Conservation (phyloP, 2,888 invertebrate species). For the Octonoba sinensis region DNA sequence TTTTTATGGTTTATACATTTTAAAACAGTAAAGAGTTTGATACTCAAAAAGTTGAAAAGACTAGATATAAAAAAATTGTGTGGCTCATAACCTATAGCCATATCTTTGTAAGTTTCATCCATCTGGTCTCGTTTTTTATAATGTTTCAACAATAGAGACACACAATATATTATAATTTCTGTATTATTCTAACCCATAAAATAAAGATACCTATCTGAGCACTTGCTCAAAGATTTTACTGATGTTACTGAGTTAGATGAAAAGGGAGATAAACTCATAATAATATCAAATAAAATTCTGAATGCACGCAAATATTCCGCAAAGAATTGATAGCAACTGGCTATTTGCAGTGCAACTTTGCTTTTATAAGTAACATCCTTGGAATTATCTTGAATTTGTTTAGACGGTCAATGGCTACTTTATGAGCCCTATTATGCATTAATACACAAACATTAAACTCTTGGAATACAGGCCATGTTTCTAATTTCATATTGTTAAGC, state of each 20-base stretch:
- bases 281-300: conserved; percentile 41
- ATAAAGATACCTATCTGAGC: conserved; percentile 26
- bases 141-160: conserved; percentile 39
- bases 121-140: conserved; percentile 69
- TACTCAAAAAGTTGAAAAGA: no score
- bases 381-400: conserved; percentile 16
- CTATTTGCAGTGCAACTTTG: conserved; percentile 70
- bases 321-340: conserved; percentile 70
- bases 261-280: conserved; percentile 31
- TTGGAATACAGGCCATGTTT: conserved; percentile 80
- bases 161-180: conserved; percentile 46
- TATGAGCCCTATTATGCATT: conserved; percentile 77
- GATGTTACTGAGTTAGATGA: no score
- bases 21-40: no score
- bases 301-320: conserved; percentile 67
- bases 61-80: no score
- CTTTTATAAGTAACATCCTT: conserved; percentile 63
- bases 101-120: conserved; percentile 76
- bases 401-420: conserved; percentile 47
- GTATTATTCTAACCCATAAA: conserved; percentile 54
- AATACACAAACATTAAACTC: conserved; percentile 85
- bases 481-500: conserved; percentile 81
- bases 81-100: conserved; percentile 85
- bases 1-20: no score
- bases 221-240: conserved; percentile 6